phyloP scores from a whole-genome alignment of 2,888 invertebrate species.

The Xanthia togata region DNA sequence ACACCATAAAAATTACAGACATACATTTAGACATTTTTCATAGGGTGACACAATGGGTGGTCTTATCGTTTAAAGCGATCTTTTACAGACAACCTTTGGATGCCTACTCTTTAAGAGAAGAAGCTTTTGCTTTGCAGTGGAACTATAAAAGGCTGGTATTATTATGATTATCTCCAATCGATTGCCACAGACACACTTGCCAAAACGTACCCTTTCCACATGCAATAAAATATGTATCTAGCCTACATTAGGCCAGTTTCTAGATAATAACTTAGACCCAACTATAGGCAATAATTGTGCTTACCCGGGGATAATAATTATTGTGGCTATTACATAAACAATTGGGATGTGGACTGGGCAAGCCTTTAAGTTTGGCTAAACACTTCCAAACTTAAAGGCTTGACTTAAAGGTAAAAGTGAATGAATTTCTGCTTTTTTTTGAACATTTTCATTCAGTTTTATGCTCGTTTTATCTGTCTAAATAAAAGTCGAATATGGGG shows the following conservation, averaged over 20 bases:
- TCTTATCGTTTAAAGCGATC: no score
- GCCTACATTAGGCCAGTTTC: slow-evolving; percentile 34
- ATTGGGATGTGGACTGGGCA: slow-evolving; percentile 1
- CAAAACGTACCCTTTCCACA: slow-evolving; percentile 13
- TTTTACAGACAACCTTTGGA: no score
- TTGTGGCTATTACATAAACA: slow-evolving; percentile 41
- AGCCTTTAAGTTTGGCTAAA: not conserved
- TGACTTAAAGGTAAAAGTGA: no score
- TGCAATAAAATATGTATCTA: slow-evolving; percentile 53
- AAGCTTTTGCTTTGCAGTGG: no score
- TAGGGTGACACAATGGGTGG: no score
- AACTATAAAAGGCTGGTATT: not conserved
- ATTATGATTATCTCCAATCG: not conserved
- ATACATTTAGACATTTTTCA: no score
- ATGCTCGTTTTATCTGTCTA: not conserved
- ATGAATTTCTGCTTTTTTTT: not conserved
- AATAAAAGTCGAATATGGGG: not conserved
- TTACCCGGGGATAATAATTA: slow-evolving; percentile 45
- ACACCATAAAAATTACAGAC: no score
- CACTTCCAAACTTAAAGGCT: no score
- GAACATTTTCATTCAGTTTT: not conserved
- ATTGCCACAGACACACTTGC: not conserved
- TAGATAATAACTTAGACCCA: slow-evolving; percentile 41
- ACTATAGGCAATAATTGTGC: slow-evolving; percentile 47
- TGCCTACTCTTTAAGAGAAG: not conserved